phyloP scores from a whole-genome alignment of 2,797 vertebrate species.

The Calcarius lapponicus region DNA sequence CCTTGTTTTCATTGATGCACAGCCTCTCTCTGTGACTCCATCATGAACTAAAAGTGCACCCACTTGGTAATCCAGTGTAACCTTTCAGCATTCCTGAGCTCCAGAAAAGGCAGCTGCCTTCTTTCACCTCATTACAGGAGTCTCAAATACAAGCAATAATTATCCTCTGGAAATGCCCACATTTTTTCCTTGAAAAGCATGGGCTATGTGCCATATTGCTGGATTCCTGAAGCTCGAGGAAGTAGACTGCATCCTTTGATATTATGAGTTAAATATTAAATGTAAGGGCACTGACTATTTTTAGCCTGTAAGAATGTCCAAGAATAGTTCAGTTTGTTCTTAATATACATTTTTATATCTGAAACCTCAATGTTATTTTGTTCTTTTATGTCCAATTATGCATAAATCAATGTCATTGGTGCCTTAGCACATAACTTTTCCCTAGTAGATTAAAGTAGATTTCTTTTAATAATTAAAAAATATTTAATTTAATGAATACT shows the following conservation, averaged over 20 bases:
- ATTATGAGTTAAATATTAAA: background rate
- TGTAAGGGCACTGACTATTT: background rate
- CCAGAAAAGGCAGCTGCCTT: background rate
- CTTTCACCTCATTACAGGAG: background rate
- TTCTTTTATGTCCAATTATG: background rate
- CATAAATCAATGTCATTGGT: background rate
- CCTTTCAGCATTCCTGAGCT: background rate
- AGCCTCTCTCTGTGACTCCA: background rate
- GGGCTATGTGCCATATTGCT: background rate
- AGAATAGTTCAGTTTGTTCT: background rate
- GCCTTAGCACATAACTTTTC: background rate
- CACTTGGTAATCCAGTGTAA: background rate
- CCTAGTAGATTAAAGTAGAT: background rate
- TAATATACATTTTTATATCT: background rate
- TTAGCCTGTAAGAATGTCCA: background rate
- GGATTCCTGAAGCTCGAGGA: background rate
- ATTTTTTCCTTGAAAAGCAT: background rate
- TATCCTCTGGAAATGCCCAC: background rate
- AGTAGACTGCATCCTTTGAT: background rate
- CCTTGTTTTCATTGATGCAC: background rate
- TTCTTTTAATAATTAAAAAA: conserved; percentile 12
- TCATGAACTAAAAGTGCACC: background rate
- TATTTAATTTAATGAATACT: background rate
- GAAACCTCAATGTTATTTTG: background rate
- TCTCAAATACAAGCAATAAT: background rate